These are phyloP conservation scores for Nasonia vitripennis DNA, from an alignment of 1,140 invertebrate genomes.

Conservation along the genomic window DNA sequence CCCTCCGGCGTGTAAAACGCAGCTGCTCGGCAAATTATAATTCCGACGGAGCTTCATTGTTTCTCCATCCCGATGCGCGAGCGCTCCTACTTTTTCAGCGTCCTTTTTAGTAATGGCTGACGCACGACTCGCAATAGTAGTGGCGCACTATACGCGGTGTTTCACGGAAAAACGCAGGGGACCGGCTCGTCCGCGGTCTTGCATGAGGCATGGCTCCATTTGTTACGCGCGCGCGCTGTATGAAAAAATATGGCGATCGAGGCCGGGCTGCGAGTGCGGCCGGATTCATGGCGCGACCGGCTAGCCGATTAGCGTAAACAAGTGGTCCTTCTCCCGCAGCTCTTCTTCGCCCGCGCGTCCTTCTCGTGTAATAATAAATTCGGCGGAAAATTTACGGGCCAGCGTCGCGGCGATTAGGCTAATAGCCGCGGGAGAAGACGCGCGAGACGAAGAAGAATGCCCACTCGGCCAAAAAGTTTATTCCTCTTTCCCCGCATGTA, in stretches of 20 bases:
- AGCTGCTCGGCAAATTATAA: neutral
- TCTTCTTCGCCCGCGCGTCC: neutral
- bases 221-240: slow-evolving; percentile 60
- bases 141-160: slow-evolving; percentile 52
- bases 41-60: neutral
- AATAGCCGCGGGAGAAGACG: slow-evolving; percentile 8
- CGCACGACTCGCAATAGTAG: no score
- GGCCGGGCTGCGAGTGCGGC: neutral
- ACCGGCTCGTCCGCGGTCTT: slow-evolving; percentile 56
- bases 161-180: slow-evolving; percentile 55
- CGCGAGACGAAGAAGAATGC: neutral
- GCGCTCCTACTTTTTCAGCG: slow-evolving; percentile 5
- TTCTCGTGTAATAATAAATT: neutral
- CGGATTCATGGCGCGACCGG: slow-evolving; percentile 11
- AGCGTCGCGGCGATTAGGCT: neutral
- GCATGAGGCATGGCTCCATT: slow-evolving; percentile 69
- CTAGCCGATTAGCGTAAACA: slow-evolving; percentile 43
- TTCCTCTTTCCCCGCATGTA: neutral
- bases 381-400: neutral
- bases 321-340: neutral
- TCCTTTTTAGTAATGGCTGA: slow-evolving; percentile 59
- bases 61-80: neutral
- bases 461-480: neutral
- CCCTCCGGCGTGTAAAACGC: neutral
- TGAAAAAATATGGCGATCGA: slow-evolving; percentile 60